A percentile compares a stretch with the other conserved stretches of the same genome.
These are phyloP conservation scores for Clamator glandarius DNA, from an alignment of 2,797 vertebrate species.

Conservation along the genomic window DNA sequence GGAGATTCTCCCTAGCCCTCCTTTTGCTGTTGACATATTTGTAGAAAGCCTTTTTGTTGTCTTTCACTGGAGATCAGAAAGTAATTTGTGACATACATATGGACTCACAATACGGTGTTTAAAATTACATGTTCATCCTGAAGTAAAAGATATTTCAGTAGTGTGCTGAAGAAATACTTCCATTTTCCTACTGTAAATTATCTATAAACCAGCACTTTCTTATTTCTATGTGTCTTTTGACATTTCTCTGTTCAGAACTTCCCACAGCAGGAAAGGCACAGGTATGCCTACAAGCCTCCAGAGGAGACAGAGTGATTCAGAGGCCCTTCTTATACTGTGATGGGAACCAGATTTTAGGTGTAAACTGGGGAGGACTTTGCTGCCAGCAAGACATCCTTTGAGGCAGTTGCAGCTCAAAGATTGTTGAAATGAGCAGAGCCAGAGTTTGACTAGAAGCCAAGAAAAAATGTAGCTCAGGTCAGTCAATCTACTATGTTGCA, in stretches of 20 bases:
- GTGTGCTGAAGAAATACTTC: neutral
- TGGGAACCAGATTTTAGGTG: neutral
- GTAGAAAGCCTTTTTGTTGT: too few species aligned
- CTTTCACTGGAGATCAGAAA: neutral
- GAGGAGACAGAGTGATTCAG: neutral
- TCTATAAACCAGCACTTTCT: constrained; percentile 7
- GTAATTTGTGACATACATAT: neutral
- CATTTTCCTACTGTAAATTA: neutral
- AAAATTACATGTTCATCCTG: neutral
- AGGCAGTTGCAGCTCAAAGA: constrained; percentile 14
- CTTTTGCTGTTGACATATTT: too few species aligned
- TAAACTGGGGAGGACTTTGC: constrained; percentile 17
- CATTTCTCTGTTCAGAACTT: constrained; percentile 8
- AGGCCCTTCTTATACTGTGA: neutral
- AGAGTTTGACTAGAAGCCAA: constrained; percentile 5
- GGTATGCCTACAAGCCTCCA: rapidly evolving
- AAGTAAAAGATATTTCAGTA: neutral
- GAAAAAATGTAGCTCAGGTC: neutral
- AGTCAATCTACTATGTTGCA: neutral
- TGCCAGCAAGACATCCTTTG: neutral
- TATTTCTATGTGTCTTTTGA: constrained; percentile 14
- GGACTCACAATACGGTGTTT: neutral
- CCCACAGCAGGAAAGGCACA: neutral
- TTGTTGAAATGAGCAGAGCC: neutral
- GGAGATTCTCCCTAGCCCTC: too few species aligned